A percentile compares a stretch with the other conserved stretches of the same genome.
phyloP scores from a whole-genome alignment of 2,888 invertebrate genomes.

The Iphiclides podalirius region DNA sequence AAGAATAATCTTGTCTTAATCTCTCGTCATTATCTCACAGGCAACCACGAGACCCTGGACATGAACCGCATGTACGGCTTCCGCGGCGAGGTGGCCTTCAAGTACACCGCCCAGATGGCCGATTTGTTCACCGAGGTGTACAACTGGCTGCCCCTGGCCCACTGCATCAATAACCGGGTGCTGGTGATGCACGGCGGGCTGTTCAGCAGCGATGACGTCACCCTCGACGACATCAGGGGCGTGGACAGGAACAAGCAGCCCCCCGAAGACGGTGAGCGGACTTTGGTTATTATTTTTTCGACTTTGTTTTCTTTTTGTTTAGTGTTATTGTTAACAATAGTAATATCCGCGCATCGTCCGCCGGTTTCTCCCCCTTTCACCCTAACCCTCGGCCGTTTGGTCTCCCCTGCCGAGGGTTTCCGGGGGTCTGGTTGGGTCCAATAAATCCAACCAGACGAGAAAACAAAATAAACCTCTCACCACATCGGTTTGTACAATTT shows the following conservation, averaged over 20 bases:
- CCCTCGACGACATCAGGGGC: slow-evolving; percentile 93
- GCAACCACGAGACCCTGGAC: slow-evolving; percentile 98
- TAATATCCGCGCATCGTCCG: too few relatives aligned
- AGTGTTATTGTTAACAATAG: too few relatives aligned
- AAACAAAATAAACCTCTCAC: too few relatives aligned
- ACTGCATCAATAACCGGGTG: slow-evolving; percentile 91
- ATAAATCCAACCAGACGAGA: too few relatives aligned
- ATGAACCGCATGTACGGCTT: slow-evolving; percentile 99
- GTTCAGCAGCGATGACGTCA: slow-evolving; percentile 95
- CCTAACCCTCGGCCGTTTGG: too few relatives aligned
- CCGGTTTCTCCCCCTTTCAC: too few relatives aligned
- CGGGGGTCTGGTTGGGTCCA: too few relatives aligned
- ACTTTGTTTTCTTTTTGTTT: slow-evolving; percentile 3
- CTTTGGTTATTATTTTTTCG: not conserved
- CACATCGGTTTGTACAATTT: too few relatives aligned
- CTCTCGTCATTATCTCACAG: slow-evolving; percentile 78
- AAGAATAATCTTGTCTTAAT: too few relatives aligned
- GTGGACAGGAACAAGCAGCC: slow-evolving; percentile 97
- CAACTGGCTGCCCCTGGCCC: slow-evolving; percentile 97
- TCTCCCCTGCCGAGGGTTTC: too few relatives aligned
- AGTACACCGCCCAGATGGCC: slow-evolving; percentile 97
- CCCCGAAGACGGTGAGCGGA: slow-evolving; percentile 92
- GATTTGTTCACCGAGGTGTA: slow-evolving; percentile 99
- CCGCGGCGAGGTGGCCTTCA: slow-evolving; percentile 98
- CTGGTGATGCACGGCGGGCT: slow-evolving; percentile 99